phyloP scores from a whole-genome alignment of 2,888 invertebrate species.

The Nomada hirtipes region DNA sequence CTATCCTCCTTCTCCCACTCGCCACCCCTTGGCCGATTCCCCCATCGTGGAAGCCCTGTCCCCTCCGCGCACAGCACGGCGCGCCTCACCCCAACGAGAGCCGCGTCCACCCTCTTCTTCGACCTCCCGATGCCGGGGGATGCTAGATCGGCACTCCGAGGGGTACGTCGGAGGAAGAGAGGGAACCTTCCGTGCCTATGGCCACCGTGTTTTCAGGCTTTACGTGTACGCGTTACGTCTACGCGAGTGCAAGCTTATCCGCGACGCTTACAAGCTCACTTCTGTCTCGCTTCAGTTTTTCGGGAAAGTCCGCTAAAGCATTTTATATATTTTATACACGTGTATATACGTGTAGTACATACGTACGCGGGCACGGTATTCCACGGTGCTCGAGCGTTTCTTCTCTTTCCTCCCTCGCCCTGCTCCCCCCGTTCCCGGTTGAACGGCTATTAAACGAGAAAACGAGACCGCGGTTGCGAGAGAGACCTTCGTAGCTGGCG shows the following conservation, averaged over 20 bases:
- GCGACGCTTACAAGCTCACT: background rate
- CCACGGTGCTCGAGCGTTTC: conserved; percentile 16
- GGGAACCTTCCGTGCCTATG: conserved; percentile 56
- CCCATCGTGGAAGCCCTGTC: conserved; percentile 34
- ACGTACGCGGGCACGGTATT: background rate
- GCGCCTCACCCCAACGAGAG: conserved; percentile 6
- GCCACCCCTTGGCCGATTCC: conserved; percentile 57
- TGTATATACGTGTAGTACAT: background rate
- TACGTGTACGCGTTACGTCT: conserved; percentile 72
- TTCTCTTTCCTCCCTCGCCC: conserved; percentile 18
- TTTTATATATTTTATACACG: background rate
- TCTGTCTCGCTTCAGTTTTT: background rate
- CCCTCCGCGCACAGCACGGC: conserved; percentile 11
- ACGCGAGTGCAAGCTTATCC: conserved; percentile 54
- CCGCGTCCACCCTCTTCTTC: conserved; percentile 56
- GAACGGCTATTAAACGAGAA: conserved; percentile 63
- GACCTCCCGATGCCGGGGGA: conserved; percentile 41
- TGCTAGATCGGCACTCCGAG: conserved; percentile 44
- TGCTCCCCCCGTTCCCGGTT: conserved; percentile 13
- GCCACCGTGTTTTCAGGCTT: conserved; percentile 73
- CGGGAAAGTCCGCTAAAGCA: too few species aligned
- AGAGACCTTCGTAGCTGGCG: conserved; percentile 52
- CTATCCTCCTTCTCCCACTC: conserved; percentile 79
- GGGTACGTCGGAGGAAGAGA: conserved; percentile 21
- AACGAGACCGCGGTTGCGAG: conserved; percentile 62